Evolutionary conservation across 2,888 invertebrate species (phyloP), one percentile per base, ranked within the genome.

Genomic region (Eilema depressum): DNA sequence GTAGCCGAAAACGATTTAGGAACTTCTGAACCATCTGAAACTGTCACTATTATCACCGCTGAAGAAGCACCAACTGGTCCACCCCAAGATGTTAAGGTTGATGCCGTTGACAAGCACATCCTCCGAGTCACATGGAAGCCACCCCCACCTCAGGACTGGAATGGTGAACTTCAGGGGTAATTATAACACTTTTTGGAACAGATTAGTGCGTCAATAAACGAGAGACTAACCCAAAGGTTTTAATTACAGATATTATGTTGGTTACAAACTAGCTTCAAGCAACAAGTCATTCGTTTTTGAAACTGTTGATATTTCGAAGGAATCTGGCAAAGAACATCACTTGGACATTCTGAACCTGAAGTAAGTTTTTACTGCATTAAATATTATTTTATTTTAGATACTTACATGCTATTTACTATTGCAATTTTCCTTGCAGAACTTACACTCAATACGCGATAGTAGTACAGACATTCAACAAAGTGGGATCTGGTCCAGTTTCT

Each of bases 361-460:
- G 96, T 96, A 92, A 90, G 93, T 86, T 53, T 62, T 62, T 23
- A 23, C 3, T 56, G 7, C 20, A 20, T 47, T 14, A 23, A 56
- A 37, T 28, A 10, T 25, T 20, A 25, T 20, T 2, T 20, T 10
- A 4, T 30, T 23, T 0, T 23, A 12, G 5, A 8, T 30, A 57
- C 1, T 33, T 33, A 33, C 2, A 57, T 12, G 11, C n/a, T 56
- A 61, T 47, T 8, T 37, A 23, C 23, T 23, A 57, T 11, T 37
- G 26, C 17, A 12, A 17, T 28, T 17, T 25, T 60, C 59, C 56
- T 83, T 82, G 78, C 88, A 97, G 97, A 88, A 99, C 98, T 0
- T 99, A 99, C 95, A 99, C 99, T 0, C 98, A 98, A 91, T 99
- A 99, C 93, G 97, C 98, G n/a, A 98, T 99, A 28, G 98, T 99